Evolutionary conservation across 2,888 invertebrate species (phyloP), one percentile per base, ranked within the genome.

Genomic region (Abrostola triplasia): DNA sequence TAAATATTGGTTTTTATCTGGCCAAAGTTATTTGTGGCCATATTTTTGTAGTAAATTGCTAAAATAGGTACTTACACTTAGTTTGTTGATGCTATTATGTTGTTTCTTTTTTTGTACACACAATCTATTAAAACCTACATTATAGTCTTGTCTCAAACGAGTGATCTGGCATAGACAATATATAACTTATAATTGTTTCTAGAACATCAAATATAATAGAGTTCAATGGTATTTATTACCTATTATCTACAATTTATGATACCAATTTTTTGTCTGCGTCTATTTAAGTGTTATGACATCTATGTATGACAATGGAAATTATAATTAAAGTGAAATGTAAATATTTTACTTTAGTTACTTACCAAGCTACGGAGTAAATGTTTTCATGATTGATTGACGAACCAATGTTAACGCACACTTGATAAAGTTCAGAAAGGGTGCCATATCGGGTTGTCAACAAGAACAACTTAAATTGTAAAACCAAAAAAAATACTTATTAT

Each of bases 221-320:
- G 57, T 47, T 67, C 48, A 70, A 61, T 62, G 36, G 37, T 67
- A 58, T 73, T 73, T 72, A 52, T 44, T 12, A 44, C 51, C 12
- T 52, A 56, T 48, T 42, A 41, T 50, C 52, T 61, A 6, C 24
- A 38, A 13, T 44, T 44, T 44, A 24, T 24, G 24, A 24, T 24
- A 2, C n/a, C n/a, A n/a, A n/a, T 2, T 24, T 24, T 24, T 24
- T 24, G 24, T 2, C 24, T 24, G 24, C 24, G 42, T 42, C 7
- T 12, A 10, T 13, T 44, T 42, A 13, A 47, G 13, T 13, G 9
- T 58, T 68, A 59, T 64, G 51, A 52, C 53, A 72, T 62, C 41
- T 49, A 53, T 2, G 24, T 24, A 24, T 64, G 68, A 59, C 60
- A 73, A 52, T 64, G 72, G 73, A 73, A 73, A 73, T 71, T 73